These are phyloP conservation scores for Lithobates sylvaticus DNA, from an alignment of 2,797 vertebrate genomes.

Conservation along the genomic window DNA sequence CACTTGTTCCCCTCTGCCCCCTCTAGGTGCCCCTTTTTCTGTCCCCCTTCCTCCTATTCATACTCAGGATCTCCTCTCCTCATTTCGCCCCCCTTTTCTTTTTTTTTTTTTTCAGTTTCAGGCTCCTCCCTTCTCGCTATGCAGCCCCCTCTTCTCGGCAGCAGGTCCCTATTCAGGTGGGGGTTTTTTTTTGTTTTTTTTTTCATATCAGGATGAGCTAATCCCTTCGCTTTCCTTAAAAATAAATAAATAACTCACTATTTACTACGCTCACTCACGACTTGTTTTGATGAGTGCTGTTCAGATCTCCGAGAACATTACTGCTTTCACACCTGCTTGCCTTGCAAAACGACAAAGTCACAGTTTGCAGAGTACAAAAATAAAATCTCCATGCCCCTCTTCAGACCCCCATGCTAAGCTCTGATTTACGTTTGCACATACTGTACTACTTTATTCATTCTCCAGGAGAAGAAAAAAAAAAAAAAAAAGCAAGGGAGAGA, in stretches of 20 bases:
- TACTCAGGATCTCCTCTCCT: constrained; percentile 32
- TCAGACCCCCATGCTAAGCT: constrained; percentile 37
- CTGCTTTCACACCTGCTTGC: constrained; percentile 60
- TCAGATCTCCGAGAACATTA: constrained; percentile 26
- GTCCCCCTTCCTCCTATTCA: constrained; percentile 56
- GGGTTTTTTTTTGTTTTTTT: not conserved
- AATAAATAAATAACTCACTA: not conserved
- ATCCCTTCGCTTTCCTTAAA: not conserved
- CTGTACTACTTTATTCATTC: constrained; percentile 54
- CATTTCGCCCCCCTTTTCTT: not conserved
- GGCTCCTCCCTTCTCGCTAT: constrained; percentile 30
- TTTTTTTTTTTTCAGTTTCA: not conserved
- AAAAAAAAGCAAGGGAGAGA: not conserved
- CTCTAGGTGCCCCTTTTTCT: constrained; percentile 28
- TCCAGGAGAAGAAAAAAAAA: not conserved
- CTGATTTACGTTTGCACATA: constrained; percentile 53
- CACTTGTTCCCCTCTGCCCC: constrained; percentile 28
- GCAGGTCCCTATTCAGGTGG: constrained; percentile 57
- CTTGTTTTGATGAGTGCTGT: constrained; percentile 49
- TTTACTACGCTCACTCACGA: constrained; percentile 26
- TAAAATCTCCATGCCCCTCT: constrained; percentile 47
- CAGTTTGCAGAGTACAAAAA: constrained; percentile 43
- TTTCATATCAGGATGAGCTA: constrained; percentile 36
- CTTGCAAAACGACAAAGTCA: constrained; percentile 25
- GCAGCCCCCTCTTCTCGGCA: constrained; percentile 35